Percentiles rank a stretch among this genome's conserved stretches.
Evolutionary conservation across 2,888 invertebrate genomes (phyloP).

Genomic region (Azorinus chamasolen): DNA sequence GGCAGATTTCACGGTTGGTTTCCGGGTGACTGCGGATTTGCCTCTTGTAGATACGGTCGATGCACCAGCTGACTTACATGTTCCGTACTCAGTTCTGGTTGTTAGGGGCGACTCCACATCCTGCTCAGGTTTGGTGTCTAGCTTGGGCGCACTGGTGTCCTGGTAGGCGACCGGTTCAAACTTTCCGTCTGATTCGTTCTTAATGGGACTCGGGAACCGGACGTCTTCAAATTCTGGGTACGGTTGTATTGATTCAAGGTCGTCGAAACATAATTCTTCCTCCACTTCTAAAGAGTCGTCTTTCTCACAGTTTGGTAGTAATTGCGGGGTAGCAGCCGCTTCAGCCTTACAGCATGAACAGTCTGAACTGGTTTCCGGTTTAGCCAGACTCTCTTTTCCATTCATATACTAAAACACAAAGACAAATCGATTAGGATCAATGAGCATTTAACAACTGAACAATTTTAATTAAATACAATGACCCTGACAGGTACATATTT

Average conservation of each 20-base stretch:
- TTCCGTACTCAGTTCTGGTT: too few species aligned
- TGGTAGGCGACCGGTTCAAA: background rate
- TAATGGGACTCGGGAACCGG: constrained; percentile 41
- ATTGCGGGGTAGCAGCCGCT: background rate
- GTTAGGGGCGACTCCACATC: too few species aligned
- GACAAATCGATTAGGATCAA: too few species aligned
- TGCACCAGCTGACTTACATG: too few species aligned
- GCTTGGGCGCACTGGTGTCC: too few species aligned
- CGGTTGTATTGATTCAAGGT: constrained; percentile 14
- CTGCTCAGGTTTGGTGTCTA: too few species aligned
- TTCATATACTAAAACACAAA: constrained; percentile 34
- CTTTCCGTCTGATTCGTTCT: constrained; percentile 18
- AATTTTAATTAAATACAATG: too few species aligned
- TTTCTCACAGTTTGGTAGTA: too few species aligned
- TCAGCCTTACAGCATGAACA: constrained; percentile 42
- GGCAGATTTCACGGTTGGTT: too few species aligned
- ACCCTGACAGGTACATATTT: too few species aligned
- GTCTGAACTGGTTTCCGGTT: background rate
- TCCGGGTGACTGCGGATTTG: too few species aligned
- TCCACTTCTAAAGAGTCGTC: background rate
- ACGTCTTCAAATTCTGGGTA: constrained; percentile 34
- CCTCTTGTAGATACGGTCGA: too few species aligned
- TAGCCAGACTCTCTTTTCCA: constrained; percentile 15
- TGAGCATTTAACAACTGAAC: background rate
- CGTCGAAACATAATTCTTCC: background rate